Conservation (phyloP, 2,888 invertebrate species). For the Temnothorax ravouxi region DNA sequence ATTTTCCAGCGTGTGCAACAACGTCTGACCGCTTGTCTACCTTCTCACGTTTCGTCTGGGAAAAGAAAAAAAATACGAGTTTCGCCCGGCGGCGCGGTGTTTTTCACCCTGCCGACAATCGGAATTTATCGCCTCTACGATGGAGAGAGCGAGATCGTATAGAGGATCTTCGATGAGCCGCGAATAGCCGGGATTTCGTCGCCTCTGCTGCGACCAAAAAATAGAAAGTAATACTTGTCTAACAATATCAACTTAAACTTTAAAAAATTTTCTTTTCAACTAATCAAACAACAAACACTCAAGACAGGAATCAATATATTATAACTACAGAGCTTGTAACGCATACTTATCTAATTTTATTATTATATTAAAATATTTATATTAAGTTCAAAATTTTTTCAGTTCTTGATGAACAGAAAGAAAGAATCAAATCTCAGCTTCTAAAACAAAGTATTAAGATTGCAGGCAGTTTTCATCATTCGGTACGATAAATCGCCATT, state of each 20-base stretch:
- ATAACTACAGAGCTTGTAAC: too few species aligned
- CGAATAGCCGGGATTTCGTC: constrained; percentile 12
- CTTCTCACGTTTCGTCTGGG: constrained; percentile 48
- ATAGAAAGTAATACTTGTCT: neutral
- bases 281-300: neutral
- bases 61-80: constrained; percentile 18
- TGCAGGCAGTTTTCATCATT: neutral
- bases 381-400: neutral
- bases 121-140: constrained; percentile 49
- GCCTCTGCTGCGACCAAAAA: neutral
- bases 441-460: neutral
- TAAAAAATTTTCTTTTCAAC: neutral
- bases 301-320: neutral
- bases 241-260: neutral
- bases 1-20: constrained; percentile 62
- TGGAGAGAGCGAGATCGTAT: constrained; percentile 18
- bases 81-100: constrained; percentile 19
- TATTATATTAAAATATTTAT: neutral
- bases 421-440: neutral
- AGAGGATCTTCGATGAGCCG: constrained; percentile 38
- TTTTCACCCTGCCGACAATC: constrained; percentile 37
- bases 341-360: neutral
- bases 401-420: neutral
- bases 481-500: neutral
- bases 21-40: constrained; percentile 53